phyloP scores from a whole-genome alignment of 2,888 invertebrate genomes.

The Phortica magna region DNA sequence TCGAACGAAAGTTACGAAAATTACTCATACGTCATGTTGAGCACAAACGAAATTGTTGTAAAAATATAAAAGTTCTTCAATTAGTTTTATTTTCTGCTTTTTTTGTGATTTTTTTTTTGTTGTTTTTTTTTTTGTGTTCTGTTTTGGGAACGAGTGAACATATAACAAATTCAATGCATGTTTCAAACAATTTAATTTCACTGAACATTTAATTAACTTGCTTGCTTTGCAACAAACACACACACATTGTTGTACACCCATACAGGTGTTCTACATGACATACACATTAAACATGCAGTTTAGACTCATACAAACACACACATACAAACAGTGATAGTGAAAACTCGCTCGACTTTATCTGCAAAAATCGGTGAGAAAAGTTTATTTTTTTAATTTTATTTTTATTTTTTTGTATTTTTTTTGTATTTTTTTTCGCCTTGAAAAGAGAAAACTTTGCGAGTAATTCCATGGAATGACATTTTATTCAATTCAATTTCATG shows the following conservation, averaged over 20 bases:
- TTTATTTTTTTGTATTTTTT: background rate
- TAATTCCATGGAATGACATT: conserved; percentile 56
- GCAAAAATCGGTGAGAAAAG: too few species aligned
- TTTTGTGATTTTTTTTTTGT: background rate
- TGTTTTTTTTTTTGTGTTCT: background rate
- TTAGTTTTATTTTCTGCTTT: background rate
- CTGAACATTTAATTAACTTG: conserved; percentile 62
- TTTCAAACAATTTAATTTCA: conserved; percentile 51
- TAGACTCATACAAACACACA: too few species aligned
- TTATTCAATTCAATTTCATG: conserved; percentile 65
- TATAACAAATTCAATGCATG: conserved; percentile 55
- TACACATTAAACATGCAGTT: too few species aligned
- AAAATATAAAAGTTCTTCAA: background rate
- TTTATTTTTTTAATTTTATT: background rate
- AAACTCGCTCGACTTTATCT: too few species aligned
- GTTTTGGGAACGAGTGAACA: background rate
- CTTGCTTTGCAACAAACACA: background rate
- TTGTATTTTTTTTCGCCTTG: background rate
- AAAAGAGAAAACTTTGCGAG: conserved; percentile 49
- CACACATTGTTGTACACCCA: background rate
- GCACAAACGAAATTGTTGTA: background rate
- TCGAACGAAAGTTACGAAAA: background rate
- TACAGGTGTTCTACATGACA: background rate
- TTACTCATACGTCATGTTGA: background rate
- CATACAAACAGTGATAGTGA: too few species aligned